These are phyloP conservation scores for Microtus pennsylvanicus DNA, from an alignment of 2,113 vertebrate species.

Conservation along the genomic window DNA sequence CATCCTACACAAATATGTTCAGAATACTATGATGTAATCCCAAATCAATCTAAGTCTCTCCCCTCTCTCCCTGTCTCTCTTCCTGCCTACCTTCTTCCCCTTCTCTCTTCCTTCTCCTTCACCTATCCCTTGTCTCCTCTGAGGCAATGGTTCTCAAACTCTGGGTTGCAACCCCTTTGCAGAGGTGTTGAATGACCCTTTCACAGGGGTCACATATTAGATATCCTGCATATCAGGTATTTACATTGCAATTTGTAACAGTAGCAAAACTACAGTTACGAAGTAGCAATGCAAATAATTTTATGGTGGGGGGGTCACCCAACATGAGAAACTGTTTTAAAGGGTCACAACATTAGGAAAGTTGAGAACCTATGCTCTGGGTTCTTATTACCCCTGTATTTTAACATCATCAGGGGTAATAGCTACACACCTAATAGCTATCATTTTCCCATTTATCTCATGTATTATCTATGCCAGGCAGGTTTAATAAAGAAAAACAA, in stretches of 20 bases:
- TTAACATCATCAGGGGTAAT: not conserved
- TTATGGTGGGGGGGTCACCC: not conserved
- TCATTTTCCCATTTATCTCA: not conserved
- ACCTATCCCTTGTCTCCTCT: not conserved
- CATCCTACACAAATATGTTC: constrained; percentile 1
- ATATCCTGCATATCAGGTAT: not conserved
- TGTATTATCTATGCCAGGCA: not conserved
- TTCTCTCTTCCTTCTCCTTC: not conserved
- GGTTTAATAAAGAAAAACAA: constrained; percentile 40
- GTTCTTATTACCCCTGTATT: not conserved
- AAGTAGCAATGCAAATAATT: not conserved
- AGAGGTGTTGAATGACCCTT: not conserved
- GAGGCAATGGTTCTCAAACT: not conserved
- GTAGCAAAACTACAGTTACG: not conserved
- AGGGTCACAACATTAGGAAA: not conserved
- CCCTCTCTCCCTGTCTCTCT: no score
- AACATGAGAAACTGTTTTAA: not conserved
- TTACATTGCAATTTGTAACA: not conserved
- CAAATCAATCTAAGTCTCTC: not conserved
- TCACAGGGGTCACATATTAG: not conserved
- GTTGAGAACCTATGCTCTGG: not conserved
- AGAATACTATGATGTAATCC: not conserved
- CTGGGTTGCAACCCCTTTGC: not conserved
- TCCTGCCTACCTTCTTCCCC: no score
- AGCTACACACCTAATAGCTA: not conserved